Conservation (phyloP, 2,888 invertebrate species). For the Acanthoscelides obtectus region DNA sequence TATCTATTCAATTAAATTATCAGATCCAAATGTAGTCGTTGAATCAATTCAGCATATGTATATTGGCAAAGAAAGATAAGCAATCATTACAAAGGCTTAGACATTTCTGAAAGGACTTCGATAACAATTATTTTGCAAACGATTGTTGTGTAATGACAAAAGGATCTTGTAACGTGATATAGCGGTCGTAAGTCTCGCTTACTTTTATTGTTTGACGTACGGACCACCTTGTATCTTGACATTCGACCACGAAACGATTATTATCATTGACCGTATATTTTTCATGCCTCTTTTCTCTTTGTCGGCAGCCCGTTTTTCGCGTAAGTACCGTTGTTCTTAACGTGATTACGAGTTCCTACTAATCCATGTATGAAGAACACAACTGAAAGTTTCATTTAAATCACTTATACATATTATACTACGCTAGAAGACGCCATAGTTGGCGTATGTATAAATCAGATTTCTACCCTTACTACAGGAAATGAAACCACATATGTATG, state of each 20-base stretch:
- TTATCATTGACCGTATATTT: background rate
- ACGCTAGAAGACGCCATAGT: too few species aligned
- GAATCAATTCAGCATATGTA: background rate
- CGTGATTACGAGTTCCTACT: background rate
- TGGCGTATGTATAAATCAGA: too few species aligned
- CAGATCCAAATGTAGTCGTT: background rate
- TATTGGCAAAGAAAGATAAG: background rate
- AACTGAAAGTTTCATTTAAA: too few species aligned
- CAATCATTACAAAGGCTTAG: background rate
- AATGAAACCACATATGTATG: too few species aligned
- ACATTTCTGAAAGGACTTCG: background rate
- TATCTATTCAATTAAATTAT: background rate
- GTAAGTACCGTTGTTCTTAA: background rate
- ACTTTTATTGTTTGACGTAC: slow-evolving; percentile 31
- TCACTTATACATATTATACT: too few species aligned
- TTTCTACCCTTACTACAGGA: too few species aligned
- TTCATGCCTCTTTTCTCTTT: background rate
- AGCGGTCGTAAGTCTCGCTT: background rate
- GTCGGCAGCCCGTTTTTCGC: background rate
- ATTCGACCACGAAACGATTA: background rate
- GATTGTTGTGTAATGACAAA: slow-evolving; percentile 22
- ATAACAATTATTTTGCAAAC: background rate
- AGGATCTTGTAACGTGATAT: slow-evolving; percentile 31
- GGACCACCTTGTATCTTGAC: slow-evolving; percentile 27
- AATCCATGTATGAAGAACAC: background rate